Evolutionary conservation across 1,140 invertebrate genomes (phyloP), one percentile per base, ranked within the genome.

Genomic region (Aphelinus certus): DNA sequence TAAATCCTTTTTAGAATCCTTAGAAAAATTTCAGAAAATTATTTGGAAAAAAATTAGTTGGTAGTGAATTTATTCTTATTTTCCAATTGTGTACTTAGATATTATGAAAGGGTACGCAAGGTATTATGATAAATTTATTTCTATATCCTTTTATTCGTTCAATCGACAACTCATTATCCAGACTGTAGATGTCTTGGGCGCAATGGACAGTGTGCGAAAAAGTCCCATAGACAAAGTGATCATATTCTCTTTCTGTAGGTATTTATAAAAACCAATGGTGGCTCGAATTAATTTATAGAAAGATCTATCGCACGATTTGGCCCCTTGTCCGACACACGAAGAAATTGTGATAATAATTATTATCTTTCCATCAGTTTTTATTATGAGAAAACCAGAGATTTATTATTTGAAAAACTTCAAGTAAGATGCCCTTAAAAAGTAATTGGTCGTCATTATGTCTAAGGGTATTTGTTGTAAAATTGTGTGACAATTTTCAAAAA

Each of bases 231-330:
- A 57, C 10, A 6, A 46, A 56, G 61, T 55, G 45, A 73, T 65
- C 56, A 64, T 61, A 68, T 62, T 58, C 55, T 26, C 65, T 43
- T 75, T 63, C 72, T 79, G 51, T 73, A 61, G 55, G 76, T 76
- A 76, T 78, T 79, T 76, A 79, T 64, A 77, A 74, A 71, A 64
- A 79, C 75, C 61, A 77, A 79, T 26, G 45, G 49, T 76, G 70
- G 43, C 71, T 80, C 67, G 63, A 78, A 78, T 81, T 72, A 60
- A 77, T 78, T 70, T 81, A 73, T 61, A 77, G 66, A 78, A 78
- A 77, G 69, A 78, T 77, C 78, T 83, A 81, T 81, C 81, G 76
- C 82, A 78, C 79, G 62, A 82, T 79, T 83, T 82, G 83, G 81
- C 83, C 81, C 83, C 82, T 82, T 79, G 60, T 82, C 78, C 76